phyloP scores from a whole-genome alignment of 2,113 vertebrate genomes.

The Ascaphus truei region DNA sequence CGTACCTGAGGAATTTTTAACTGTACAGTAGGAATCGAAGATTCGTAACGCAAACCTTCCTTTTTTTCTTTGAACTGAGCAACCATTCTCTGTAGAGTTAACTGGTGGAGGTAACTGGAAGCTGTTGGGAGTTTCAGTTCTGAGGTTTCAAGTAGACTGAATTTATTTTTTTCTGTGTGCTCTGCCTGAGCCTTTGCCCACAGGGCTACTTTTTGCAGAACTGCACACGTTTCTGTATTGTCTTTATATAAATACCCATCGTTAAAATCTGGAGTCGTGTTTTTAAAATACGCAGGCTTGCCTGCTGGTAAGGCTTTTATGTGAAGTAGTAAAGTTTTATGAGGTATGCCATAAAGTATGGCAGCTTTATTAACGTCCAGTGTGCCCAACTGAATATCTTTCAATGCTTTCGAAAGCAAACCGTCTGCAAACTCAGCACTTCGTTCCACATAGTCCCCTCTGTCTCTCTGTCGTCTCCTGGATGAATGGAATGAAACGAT shows the following conservation, averaged over 20 bases:
- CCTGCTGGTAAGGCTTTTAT: slow-evolving; percentile 85
- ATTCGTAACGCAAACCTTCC: slow-evolving; percentile 71
- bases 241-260: slow-evolving; percentile 80
- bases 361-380: slow-evolving; percentile 95
- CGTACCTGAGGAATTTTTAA: slow-evolving; percentile 91
- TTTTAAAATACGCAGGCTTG: slow-evolving; percentile 76
- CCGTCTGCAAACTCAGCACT: slow-evolving; percentile 98
- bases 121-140: slow-evolving; percentile 85
- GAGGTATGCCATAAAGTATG: slow-evolving; percentile 98
- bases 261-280: slow-evolving; percentile 74
- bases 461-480: slow-evolving; percentile 96
- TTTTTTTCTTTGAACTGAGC: slow-evolving; percentile 81
- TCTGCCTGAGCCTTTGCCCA: slow-evolving; percentile 89
- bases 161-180: slow-evolving; percentile 77
- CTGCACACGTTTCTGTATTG: slow-evolving; percentile 85
- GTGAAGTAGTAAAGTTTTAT: slow-evolving; percentile 89
- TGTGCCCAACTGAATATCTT: slow-evolving; percentile 97
- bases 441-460: slow-evolving; percentile 95
- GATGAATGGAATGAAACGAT: slow-evolving; percentile 99
- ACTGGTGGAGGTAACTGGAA: slow-evolving; percentile 89
- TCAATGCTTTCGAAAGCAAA: slow-evolving; percentile 98
- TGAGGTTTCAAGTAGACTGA: slow-evolving; percentile 78
- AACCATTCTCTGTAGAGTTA: slow-evolving; percentile 89
- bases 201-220: slow-evolving; percentile 91
- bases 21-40: slow-evolving; percentile 72